phyloP scores from a whole-genome alignment of 2,888 invertebrate species.

The Eupithecia subfuscata region DNA sequence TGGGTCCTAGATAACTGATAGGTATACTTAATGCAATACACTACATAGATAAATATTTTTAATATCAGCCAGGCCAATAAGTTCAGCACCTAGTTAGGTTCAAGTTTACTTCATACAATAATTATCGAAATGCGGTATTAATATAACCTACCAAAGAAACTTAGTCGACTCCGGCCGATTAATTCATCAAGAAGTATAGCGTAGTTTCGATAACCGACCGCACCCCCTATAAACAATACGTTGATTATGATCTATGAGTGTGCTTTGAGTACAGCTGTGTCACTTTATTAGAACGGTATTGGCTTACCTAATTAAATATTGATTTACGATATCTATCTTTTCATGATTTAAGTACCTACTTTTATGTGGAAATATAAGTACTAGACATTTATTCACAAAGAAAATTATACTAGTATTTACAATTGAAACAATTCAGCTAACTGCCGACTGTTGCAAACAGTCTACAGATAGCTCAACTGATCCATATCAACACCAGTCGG shows the following conservation, averaged over 20 bases:
- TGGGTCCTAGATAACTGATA: too few relatives aligned
- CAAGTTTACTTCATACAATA: background rate
- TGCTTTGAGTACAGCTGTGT: constrained; percentile 17
- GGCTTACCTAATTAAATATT: background rate
- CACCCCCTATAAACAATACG: constrained; percentile 54
- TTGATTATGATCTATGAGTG: constrained; percentile 28
- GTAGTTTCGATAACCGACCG: constrained; percentile 49
- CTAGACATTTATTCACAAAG: too few relatives aligned
- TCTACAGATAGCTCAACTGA: too few relatives aligned
- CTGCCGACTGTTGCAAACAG: too few relatives aligned
- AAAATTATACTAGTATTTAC: too few relatives aligned
- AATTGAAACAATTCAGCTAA: too few relatives aligned
- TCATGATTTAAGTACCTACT: background rate
- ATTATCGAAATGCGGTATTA: background rate
- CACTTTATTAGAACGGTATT: constrained; percentile 15
- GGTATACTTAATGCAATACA: too few relatives aligned
- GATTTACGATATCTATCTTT: background rate
- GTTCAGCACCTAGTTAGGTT: background rate
- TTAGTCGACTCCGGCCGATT: constrained; percentile 53
- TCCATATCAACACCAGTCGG: too few relatives aligned
- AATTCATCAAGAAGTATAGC: constrained; percentile 68
- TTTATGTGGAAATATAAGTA: too few relatives aligned
- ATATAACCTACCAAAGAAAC: constrained; percentile 5
- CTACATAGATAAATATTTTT: too few relatives aligned
- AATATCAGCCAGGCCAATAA: background rate